Evolutionary conservation across 2,888 invertebrate species (phyloP), one percentile per base, ranked within the genome.

Genomic region (Caenorhabditis sp.): DNA sequence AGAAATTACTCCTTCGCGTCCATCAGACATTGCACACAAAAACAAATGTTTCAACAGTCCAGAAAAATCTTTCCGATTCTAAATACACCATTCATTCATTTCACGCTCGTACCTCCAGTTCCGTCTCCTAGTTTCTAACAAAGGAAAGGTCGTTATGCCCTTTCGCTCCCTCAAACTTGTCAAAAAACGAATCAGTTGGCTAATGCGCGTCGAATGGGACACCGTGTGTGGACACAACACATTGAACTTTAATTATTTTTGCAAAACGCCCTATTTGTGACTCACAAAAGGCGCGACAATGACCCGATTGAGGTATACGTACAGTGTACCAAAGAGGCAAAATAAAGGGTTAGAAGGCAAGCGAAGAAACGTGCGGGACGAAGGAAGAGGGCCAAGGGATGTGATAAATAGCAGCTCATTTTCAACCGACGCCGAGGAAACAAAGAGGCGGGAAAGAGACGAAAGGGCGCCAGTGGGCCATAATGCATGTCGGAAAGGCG

Each of bases 171-270:
- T 45, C 35, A 63, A 41, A 45, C 39, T 39, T 39, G n/a, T 39
- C 50, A 48, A 66, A 66, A 66, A 66, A 24, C 17, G 26, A 53
- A 37, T 48, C 37, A 61, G 52, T 43, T 45, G 52, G 63, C 53
- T 53, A 63, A 53, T 63, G 62, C 37, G 59, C 59, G 45, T 46
- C n/a, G 32, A 59, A 59, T 35, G 46, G 48, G 27, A 2, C 15
- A 41, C 15, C 20, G 43, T 37, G 2, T 53, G 45, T 53, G 53
- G 45, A 53, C 45, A 39, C 53, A 53, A 62, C 45, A 27, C 55
- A 58, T 68, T 68, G 66, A 68, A 68, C 66, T 68, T 68, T 68
- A 68, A 68, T 68, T 68, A 68, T 68, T 68, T 68, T 68, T 68
- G 66, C 50, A 55, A 56, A 45, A 63, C 46, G 50, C 35, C 45